Conservation (phyloP, 2,113 vertebrate species). For the Sterrhoptilus dennistouni region DNA sequence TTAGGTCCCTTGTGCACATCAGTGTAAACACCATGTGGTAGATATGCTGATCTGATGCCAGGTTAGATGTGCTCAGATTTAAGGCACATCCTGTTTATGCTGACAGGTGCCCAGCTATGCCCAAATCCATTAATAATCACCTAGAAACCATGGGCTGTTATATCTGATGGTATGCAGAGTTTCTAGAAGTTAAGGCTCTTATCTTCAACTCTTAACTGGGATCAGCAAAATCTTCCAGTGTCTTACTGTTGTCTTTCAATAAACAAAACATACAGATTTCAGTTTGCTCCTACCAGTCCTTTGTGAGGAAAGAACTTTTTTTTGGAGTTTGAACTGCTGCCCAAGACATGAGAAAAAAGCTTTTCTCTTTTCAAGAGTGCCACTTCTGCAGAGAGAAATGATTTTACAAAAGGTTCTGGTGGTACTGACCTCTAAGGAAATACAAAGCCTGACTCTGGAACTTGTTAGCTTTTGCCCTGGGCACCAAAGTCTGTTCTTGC, state of each 20-base stretch:
- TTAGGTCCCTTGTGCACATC: background rate
- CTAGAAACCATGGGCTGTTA: background rate
- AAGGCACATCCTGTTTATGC: background rate
- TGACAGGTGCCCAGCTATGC: background rate
- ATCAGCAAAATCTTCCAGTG: background rate
- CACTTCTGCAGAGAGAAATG: background rate
- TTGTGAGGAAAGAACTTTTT: background rate
- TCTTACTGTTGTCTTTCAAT: background rate
- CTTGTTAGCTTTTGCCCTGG: background rate
- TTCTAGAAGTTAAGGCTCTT: background rate
- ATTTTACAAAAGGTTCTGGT: background rate
- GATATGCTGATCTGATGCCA: background rate
- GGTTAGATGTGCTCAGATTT: background rate
- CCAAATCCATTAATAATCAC: background rate
- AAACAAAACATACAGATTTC: background rate
- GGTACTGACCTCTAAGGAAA: background rate
- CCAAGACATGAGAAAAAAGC: background rate
- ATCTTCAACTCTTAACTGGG: background rate
- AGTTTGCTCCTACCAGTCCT: background rate
- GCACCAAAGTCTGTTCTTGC: background rate
- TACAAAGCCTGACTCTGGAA: background rate
- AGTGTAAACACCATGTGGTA: background rate
- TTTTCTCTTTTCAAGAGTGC: background rate
- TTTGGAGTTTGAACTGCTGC: background rate
- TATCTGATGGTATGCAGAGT: background rate